phyloP scores from a whole-genome alignment of 1,140 invertebrate genomes.

The Meloidogyne chitwoodi region DNA sequence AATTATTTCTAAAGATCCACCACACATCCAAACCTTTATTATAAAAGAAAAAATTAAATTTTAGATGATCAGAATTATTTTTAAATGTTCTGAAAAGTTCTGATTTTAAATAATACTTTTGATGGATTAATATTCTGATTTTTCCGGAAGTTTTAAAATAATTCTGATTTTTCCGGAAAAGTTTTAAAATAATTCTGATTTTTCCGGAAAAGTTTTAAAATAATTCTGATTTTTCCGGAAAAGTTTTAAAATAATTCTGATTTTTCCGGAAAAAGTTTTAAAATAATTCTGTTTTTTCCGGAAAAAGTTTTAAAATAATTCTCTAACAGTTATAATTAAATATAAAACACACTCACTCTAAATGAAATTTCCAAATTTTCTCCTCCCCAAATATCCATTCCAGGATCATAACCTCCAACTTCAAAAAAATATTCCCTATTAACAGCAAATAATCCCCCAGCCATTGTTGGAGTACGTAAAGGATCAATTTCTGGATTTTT shows the following conservation, averaged over 20 bases:
- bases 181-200: no score
- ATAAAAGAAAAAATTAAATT: background rate
- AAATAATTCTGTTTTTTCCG: background rate
- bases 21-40: constrained; percentile 86
- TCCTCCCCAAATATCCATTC: constrained; percentile 99
- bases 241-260: constrained; percentile 9
- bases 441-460: constrained; percentile 94
- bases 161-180: no score
- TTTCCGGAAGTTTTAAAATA: background rate
- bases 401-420: constrained; percentile 92
- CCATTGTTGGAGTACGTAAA: constrained; percentile 82
- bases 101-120: no score
- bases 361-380: constrained; percentile 99
- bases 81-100: no score
- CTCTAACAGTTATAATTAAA: no score
- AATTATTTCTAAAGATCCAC: constrained; percentile 84
- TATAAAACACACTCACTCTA: constrained; percentile 77
- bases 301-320: constrained; percentile 11
- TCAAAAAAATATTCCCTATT: constrained; percentile 94
- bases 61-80: background rate
- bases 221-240: background rate
- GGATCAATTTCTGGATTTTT: constrained; percentile 17
- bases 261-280: no score
- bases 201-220: no score
- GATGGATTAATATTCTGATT: background rate